Percentiles rank a stretch among this genome's conserved stretches.
Conservation (phyloP, 2,888 invertebrate species). For the Dicroscelio sp. region DNA sequence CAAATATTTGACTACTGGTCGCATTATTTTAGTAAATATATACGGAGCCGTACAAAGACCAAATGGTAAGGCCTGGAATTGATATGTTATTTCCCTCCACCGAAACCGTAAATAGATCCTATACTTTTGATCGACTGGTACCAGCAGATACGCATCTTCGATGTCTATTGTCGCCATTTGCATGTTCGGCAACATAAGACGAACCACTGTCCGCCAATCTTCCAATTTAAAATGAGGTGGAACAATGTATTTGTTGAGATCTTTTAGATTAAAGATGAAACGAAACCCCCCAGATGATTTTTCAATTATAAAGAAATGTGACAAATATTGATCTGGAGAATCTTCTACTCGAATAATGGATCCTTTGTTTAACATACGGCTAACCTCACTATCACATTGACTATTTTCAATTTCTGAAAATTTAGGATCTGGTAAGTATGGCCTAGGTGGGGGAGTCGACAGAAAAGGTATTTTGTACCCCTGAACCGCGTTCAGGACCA, state of each 20-base stretch:
- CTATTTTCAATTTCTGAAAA: no score
- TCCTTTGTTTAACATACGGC: neutral
- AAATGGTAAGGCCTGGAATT: slow-evolving; percentile 20
- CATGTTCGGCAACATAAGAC: slow-evolving; percentile 44
- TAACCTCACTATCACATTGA: slow-evolving; percentile 7
- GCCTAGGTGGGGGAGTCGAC: no score
- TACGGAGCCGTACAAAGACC: slow-evolving; percentile 16
- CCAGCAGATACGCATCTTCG: slow-evolving; percentile 7
- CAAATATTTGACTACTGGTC: slow-evolving; percentile 5
- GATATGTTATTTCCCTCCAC: neutral
- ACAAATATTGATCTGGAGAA: slow-evolving; percentile 35
- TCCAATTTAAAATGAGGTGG: slow-evolving; percentile 40
- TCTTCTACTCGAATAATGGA: neutral
- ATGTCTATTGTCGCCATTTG: slow-evolving; percentile 26
- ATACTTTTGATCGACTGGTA: neutral
- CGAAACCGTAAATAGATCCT: slow-evolving; percentile 57
- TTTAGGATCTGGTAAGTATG: no score
- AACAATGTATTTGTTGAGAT: slow-evolving; percentile 27
- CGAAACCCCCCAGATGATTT: slow-evolving; percentile 50
- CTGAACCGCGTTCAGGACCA: no score
- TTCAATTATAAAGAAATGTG: slow-evolving; percentile 38
- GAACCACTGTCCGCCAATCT: slow-evolving; percentile 44
- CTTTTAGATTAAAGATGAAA: slow-evolving; percentile 47
- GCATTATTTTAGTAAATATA: slow-evolving; percentile 40
- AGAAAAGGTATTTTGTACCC: no score